These are phyloP conservation scores for Pseudocheirus occidentalis DNA, from an alignment of 2,797 vertebrate species.

Conservation along the genomic window DNA sequence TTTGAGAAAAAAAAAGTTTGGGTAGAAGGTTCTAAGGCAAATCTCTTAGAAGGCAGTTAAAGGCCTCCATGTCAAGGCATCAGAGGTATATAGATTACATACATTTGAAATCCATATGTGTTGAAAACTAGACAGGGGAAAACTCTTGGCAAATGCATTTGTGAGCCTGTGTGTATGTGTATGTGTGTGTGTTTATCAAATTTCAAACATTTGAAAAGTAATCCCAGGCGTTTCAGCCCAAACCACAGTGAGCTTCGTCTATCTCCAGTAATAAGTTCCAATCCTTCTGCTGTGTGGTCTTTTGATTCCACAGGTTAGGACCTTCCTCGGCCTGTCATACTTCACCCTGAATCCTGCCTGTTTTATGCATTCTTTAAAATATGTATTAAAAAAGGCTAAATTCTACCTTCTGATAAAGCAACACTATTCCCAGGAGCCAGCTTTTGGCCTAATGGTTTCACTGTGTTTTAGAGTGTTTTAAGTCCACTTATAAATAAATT, in stretches of 20 bases:
- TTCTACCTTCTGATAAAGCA: conserved; percentile 43
- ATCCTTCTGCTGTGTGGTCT: conserved; percentile 76
- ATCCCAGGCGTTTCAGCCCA: conserved; percentile 59
- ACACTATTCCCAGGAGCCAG: conserved; percentile 58
- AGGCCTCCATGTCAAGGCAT: conserved; percentile 46
- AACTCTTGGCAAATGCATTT: conserved; percentile 63
- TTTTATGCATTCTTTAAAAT: conserved; percentile 68
- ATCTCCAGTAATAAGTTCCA: conserved; percentile 68
- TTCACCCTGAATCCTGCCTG: conserved; percentile 69
- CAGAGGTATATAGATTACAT: conserved; percentile 51
- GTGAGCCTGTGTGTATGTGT: conserved; percentile 55
- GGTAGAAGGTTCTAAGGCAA: conserved; percentile 21
- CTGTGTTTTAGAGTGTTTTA: conserved; percentile 70
- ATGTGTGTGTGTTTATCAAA: conserved; percentile 67
- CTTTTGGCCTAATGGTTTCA: conserved; percentile 67
- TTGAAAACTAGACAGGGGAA: conserved; percentile 42
- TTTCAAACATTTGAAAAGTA: conserved; percentile 76
- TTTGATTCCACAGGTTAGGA: conserved; percentile 57
- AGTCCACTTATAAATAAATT: conserved; percentile 74
- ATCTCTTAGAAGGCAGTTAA: conserved; percentile 35
- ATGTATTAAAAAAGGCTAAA: conserved; percentile 7
- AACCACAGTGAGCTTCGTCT: conserved; percentile 68
- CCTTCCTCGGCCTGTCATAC: conserved; percentile 56
- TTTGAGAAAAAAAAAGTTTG: conserved; percentile 37
- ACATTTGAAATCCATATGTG: conserved; percentile 67